A percentile compares a stretch with the other conserved stretches of the same genome.
Evolutionary conservation across 2,113 vertebrate species (phyloP).

Genomic region (Pontoporia blainvillei): DNA sequence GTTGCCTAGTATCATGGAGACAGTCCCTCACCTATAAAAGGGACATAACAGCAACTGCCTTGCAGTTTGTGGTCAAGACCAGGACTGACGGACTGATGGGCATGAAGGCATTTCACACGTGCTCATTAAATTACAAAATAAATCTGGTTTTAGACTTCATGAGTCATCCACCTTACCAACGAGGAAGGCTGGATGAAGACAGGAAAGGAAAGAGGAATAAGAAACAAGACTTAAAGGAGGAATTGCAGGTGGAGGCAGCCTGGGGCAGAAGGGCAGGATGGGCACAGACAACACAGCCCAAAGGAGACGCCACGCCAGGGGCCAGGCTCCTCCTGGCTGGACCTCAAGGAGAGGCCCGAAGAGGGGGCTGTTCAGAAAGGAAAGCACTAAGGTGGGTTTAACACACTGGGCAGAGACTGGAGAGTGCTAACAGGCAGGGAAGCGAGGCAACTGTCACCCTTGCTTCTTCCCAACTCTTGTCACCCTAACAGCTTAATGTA

Average conservation of each 20-base stretch:
- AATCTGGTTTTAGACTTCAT: not conserved
- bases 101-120: accelerated
- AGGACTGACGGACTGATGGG: not conserved
- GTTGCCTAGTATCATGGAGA: not conserved
- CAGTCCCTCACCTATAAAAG: not conserved
- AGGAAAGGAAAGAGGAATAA: not conserved
- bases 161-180: not conserved
- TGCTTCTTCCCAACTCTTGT: not conserved
- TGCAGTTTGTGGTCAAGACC: not conserved
- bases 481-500: not conserved
- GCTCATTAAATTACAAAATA: not conserved
- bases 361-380: not conserved
- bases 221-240: not conserved
- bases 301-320: not conserved
- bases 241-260: not conserved
- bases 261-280: not conserved
- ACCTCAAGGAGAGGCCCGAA: not conserved
- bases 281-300: accelerated
- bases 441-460: not conserved
- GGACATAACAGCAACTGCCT: not conserved
- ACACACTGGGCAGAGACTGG: not conserved
- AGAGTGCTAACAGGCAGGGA: not conserved
- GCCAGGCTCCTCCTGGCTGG: not conserved
- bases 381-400: accelerated
- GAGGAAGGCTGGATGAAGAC: not conserved